Conservation (phyloP, 2,888 invertebrate species). For the Pardosa pseudoannulata region DNA sequence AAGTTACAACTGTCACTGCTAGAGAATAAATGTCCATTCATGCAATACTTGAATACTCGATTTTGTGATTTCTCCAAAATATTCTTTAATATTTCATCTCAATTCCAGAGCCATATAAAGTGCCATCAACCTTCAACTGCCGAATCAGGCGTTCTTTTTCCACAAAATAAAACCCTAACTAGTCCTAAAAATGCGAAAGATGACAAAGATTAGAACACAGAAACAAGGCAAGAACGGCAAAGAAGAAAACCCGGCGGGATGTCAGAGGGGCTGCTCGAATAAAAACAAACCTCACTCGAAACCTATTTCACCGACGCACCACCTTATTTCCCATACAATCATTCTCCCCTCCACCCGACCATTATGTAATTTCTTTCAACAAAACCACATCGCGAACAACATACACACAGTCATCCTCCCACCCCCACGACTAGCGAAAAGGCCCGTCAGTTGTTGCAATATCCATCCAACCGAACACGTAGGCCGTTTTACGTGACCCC, state of each 20-base stretch:
- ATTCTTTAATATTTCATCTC: too few species aligned
- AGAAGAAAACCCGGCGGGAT: neutral
- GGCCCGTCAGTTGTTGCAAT: slow-evolving; percentile 14
- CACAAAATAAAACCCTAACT: too few species aligned
- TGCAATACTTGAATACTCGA: too few species aligned
- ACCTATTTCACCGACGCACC: neutral
- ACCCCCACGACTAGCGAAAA: neutral
- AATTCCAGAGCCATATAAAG: too few species aligned
- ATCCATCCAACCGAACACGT: slow-evolving; percentile 11
- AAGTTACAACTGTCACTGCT: too few species aligned
- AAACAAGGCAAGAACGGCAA: too few species aligned
- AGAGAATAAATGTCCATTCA: too few species aligned
- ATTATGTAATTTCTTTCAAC: slow-evolving; percentile 19
- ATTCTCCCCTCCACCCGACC: slow-evolving; percentile 5
- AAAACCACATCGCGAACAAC: slow-evolving; percentile 15
- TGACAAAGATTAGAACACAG: too few species aligned
- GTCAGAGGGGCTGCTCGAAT: neutral
- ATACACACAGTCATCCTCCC: slow-evolving; percentile 10
- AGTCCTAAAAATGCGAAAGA: too few species aligned
- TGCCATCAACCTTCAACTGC: too few species aligned
- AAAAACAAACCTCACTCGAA: neutral
- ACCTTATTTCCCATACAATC: neutral
- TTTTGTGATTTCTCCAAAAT: too few species aligned
- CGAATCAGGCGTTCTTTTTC: too few species aligned
- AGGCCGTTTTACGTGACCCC: slow-evolving; percentile 14